Evolutionary conservation across 2,888 invertebrate genomes (phyloP).

Genomic region (Drosophila anceps): DNA sequence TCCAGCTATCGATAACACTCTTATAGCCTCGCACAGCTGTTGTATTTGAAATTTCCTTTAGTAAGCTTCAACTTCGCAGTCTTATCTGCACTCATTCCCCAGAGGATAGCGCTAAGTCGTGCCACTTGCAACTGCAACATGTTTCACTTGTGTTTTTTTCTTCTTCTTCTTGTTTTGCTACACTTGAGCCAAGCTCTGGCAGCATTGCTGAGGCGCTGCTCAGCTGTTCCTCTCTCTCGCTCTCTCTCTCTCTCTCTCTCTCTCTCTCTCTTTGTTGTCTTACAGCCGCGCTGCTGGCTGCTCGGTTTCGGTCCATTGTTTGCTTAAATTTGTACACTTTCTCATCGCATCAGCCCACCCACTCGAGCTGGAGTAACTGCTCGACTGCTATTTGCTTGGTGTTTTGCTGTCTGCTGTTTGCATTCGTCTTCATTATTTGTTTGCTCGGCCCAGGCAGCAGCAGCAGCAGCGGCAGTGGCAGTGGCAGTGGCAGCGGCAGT

Average conservation of each 20-base stretch:
- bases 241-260: not conserved
- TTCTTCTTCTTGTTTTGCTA: conserved; percentile 8
- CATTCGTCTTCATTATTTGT: conserved; percentile 82
- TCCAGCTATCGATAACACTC: not conserved
- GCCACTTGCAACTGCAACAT: conserved; percentile 9
- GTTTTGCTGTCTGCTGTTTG: conserved; percentile 81
- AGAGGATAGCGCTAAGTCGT: conserved; percentile 20
- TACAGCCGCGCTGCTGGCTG: conserved; percentile 25
- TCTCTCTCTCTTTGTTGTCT: not conserved
- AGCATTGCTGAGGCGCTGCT: conserved; percentile 25
- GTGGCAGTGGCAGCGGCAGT: conserved; percentile 20
- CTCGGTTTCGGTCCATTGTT: conserved; percentile 74
- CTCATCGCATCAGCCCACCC: conserved; percentile 25
- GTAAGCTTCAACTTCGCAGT: not conserved
- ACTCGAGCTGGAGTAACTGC: conserved; percentile 28
- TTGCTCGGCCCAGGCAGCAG: conserved; percentile 62
- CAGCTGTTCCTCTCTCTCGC: conserved; percentile 13
- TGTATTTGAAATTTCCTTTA: not conserved
- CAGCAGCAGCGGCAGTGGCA: conserved; percentile 18
- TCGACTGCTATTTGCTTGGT: conserved; percentile 76
- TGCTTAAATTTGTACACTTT: conserved; percentile 76
- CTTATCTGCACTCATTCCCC: not conserved
- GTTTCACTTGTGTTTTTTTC: conserved; percentile 14
- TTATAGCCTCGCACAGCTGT: not conserved
- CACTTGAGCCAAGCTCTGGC: conserved; percentile 30